These are phyloP conservation scores for Thunnus maccoyii DNA, from an alignment of 2,113 vertebrate species.

Conservation along the genomic window DNA sequence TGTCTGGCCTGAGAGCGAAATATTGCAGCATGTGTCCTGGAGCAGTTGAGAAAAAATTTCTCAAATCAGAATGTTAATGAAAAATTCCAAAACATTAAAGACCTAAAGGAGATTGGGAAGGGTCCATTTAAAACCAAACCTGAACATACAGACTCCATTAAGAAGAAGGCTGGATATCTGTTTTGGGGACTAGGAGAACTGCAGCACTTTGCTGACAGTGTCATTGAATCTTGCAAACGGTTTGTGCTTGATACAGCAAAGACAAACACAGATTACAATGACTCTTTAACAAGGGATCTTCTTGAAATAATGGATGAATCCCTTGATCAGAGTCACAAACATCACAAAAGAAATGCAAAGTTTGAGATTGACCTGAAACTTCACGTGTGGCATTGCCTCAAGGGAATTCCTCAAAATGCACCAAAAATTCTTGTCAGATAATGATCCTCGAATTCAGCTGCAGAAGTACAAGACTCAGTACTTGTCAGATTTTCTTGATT, in stretches of 20 bases:
- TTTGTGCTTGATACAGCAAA: constrained; percentile 41
- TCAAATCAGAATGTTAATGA: constrained; percentile 25
- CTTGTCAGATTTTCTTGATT: constrained; percentile 58
- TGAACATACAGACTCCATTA: too few species aligned
- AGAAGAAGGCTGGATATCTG: too few species aligned
- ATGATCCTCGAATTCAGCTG: constrained; percentile 43
- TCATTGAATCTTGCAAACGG: background rate
- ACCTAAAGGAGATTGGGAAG: background rate
- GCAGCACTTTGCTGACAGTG: background rate
- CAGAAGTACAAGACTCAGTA: constrained; percentile 58
- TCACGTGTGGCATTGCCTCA: constrained; percentile 64
- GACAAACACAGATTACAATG: constrained; percentile 66
- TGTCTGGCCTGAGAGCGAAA: constrained; percentile 23
- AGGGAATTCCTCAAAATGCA: constrained; percentile 66
- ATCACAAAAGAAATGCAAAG: background rate
- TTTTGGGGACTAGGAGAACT: background rate
- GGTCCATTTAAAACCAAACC: background rate
- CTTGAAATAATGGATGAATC: constrained; percentile 35
- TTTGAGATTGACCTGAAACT: constrained; percentile 66
- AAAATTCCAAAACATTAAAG: background rate
- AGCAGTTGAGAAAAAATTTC: constrained; percentile 52
- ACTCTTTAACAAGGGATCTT: constrained; percentile 47
- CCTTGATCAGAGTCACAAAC: background rate
- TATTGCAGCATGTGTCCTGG: constrained; percentile 40
- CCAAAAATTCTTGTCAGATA: constrained; percentile 39